Percentiles rank a stretch among this genome's conserved stretches.
Evolutionary conservation across 2,113 vertebrate genomes (phyloP).

Genomic region (Myrmophylax atrothorax): DNA sequence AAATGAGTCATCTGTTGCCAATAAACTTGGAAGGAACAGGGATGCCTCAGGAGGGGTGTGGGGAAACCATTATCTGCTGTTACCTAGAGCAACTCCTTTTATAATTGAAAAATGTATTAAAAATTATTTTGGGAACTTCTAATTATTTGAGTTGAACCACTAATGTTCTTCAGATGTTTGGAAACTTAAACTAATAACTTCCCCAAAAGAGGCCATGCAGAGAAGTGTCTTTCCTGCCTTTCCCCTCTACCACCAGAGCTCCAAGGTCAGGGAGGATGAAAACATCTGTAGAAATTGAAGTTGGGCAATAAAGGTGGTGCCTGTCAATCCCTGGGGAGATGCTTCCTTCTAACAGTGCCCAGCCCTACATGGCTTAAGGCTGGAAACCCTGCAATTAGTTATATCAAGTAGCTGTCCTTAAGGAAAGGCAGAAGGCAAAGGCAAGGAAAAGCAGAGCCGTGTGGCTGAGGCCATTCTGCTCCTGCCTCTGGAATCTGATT

Average conservation of each 20-base stretch:
- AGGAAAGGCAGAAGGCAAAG: background rate
- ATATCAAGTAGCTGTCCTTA: background rate
- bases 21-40: background rate
- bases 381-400: background rate
- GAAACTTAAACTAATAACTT: background rate
- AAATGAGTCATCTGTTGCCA: slow-evolving; percentile 10
- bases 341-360: background rate
- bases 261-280: background rate
- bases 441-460: background rate
- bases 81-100: background rate
- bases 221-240: background rate
- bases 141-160: slow-evolving; percentile 32
- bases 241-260: background rate
- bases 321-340: background rate
- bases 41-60: background rate
- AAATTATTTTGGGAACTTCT: slow-evolving; percentile 56
- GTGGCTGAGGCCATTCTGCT: background rate
- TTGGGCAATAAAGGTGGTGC: background rate
- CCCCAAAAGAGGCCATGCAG: background rate
- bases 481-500: background rate
- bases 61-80: background rate
- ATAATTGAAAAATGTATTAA: slow-evolving; percentile 56
- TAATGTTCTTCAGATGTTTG: background rate
- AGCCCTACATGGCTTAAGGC: background rate
- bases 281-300: background rate